A percentile compares a stretch with the other conserved stretches of the same genome.
phyloP scores from a whole-genome alignment of 2,797 vertebrate species.

The Balearica regulorum region DNA sequence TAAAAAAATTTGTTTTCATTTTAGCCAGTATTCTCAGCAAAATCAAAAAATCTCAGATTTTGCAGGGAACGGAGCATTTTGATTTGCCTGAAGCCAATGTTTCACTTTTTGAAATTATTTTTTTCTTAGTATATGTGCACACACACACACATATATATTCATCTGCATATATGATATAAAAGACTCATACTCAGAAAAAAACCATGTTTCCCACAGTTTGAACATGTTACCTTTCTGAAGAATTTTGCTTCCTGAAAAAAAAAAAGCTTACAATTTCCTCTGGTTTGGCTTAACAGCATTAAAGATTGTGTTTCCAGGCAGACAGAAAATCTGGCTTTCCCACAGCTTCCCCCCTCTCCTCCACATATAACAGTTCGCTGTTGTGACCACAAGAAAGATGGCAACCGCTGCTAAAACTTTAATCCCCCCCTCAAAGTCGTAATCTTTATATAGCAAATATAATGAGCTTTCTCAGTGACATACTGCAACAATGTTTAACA shows the following conservation, averaged over 20 bases:
- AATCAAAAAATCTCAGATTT: background rate
- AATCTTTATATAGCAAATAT: background rate
- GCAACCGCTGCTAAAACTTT: background rate
- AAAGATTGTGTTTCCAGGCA: background rate
- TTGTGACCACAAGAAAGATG: background rate
- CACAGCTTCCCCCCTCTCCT: background rate
- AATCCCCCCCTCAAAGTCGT: background rate
- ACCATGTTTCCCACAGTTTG: background rate
- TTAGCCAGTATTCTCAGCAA: background rate
- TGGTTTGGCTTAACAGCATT: background rate
- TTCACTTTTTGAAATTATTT: background rate
- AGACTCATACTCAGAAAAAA: background rate
- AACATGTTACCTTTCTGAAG: background rate
- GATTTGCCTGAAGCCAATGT: background rate
- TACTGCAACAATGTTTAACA: background rate
- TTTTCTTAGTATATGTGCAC: background rate
- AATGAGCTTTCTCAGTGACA: constrained; percentile 23
- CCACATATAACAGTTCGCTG: background rate
- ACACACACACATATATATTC: background rate
- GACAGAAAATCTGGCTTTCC: background rate
- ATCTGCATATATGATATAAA: background rate
- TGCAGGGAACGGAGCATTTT: background rate
- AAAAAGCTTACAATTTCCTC: background rate
- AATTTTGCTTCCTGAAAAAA: background rate
- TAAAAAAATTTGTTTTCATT: background rate